phyloP scores from a whole-genome alignment of 2,113 vertebrate species.

The Baryphthengus martii region DNA sequence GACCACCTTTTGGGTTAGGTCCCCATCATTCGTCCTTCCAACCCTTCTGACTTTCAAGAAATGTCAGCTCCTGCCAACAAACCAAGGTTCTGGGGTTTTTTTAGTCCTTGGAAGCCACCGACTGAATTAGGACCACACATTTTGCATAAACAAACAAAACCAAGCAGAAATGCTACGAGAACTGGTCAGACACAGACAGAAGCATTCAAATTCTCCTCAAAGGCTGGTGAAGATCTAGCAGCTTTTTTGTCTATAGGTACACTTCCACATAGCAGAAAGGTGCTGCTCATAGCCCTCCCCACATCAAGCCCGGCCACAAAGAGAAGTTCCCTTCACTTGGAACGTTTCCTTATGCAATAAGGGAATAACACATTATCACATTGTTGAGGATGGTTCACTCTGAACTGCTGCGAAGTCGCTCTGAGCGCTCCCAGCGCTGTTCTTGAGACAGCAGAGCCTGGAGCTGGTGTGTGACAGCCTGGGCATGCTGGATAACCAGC shows the following conservation, averaged over 20 bases:
- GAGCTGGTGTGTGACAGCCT: background rate
- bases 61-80: background rate
- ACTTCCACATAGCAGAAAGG: fast-evolving
- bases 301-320: background rate
- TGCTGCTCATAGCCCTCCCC: background rate
- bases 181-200: background rate
- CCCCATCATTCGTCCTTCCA: background rate
- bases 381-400: fast-evolving
- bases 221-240: background rate
- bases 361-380: fast-evolving
- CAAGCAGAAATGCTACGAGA: background rate
- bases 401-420: background rate
- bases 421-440: background rate
- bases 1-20: background rate
- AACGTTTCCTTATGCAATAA: background rate
- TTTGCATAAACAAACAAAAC: background rate
- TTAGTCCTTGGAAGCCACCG: background rate
- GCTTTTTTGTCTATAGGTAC: background rate
- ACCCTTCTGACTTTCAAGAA: background rate
- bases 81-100: background rate
- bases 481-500: background rate
- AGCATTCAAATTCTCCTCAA: background rate
- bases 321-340: background rate
- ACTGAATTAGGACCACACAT: background rate
- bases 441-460: background rate